Evolutionary conservation across 2,797 vertebrate species (phyloP).

Genomic region (Cossypha polioptera): DNA sequence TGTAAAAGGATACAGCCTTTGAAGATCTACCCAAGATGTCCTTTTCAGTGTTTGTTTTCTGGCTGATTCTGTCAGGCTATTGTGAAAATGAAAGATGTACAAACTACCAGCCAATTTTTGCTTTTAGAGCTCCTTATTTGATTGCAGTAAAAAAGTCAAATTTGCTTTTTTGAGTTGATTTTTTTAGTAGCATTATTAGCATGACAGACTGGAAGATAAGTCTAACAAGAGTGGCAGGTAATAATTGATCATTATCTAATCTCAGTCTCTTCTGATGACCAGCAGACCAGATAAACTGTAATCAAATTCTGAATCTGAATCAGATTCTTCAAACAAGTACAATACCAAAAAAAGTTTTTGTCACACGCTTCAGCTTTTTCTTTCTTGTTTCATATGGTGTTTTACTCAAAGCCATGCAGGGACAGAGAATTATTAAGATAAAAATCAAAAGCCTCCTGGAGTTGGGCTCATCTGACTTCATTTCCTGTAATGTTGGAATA

Average conservation of each 20-base stretch:
- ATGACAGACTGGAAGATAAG: background rate
- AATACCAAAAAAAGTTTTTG: background rate
- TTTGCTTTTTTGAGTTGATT: background rate
- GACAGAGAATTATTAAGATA: background rate
- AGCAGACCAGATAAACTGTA: background rate
- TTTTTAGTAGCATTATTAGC: background rate
- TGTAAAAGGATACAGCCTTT: background rate
- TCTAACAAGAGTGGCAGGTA: background rate
- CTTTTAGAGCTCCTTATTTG: background rate
- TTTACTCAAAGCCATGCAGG: background rate
- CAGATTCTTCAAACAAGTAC: background rate
- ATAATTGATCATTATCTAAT: background rate
- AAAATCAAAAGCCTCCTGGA: constrained; percentile 47
- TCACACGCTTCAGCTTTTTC: background rate
- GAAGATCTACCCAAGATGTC: background rate
- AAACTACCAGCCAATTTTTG: background rate
- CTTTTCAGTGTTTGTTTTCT: background rate
- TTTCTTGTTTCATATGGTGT: background rate
- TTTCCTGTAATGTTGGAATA: constrained; percentile 5
- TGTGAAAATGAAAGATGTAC: background rate
- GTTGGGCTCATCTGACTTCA: background rate
- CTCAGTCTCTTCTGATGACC: background rate
- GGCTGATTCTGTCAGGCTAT: background rate
- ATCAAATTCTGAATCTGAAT: background rate
- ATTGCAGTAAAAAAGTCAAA: background rate